These are phyloP conservation scores for Prionailurus viverrinus DNA, from an alignment of 2,113 vertebrate species.

Conservation along the genomic window DNA sequence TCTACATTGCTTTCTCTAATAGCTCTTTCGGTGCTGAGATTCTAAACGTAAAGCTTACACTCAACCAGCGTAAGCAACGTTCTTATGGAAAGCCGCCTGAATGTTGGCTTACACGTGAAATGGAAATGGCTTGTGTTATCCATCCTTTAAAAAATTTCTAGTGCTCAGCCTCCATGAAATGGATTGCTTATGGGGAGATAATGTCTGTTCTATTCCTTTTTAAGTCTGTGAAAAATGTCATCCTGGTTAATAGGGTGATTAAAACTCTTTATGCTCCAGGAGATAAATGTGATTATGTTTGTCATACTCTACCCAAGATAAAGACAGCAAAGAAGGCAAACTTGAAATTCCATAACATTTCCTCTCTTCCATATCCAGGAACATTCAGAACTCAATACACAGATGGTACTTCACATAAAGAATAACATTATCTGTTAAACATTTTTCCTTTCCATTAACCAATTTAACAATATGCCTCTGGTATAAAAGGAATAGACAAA, in stretches of 20 bases:
- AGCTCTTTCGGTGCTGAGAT: neutral
- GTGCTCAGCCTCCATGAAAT: conserved; percentile 81
- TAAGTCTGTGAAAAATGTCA: conserved; percentile 85
- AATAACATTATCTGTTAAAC: conserved; percentile 84
- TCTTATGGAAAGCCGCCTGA: conserved; percentile 52
- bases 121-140: conserved; percentile 64
- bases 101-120: conserved; percentile 68
- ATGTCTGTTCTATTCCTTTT: conserved; percentile 83
- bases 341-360: conserved; percentile 82
- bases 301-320: conserved; percentile 80
- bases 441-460: conserved; percentile 86
- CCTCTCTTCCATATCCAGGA: conserved; percentile 75
- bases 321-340: conserved; percentile 83
- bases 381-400: conserved; percentile 77
- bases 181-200: conserved; percentile 80
- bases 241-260: conserved; percentile 86
- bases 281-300: conserved; percentile 86
- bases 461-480: conserved; percentile 85
- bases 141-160: conserved; percentile 67
- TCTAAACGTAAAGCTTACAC: conserved; percentile 58
- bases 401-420: conserved; percentile 84
- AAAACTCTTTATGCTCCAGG: conserved; percentile 84
- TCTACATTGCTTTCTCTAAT: neutral
- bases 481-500: conserved; percentile 82
- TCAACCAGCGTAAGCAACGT: neutral